A percentile compares a stretch with the other conserved stretches of the same genome.
Evolutionary conservation across 2,888 invertebrate species (phyloP).

Genomic region (Biston betularia): DNA sequence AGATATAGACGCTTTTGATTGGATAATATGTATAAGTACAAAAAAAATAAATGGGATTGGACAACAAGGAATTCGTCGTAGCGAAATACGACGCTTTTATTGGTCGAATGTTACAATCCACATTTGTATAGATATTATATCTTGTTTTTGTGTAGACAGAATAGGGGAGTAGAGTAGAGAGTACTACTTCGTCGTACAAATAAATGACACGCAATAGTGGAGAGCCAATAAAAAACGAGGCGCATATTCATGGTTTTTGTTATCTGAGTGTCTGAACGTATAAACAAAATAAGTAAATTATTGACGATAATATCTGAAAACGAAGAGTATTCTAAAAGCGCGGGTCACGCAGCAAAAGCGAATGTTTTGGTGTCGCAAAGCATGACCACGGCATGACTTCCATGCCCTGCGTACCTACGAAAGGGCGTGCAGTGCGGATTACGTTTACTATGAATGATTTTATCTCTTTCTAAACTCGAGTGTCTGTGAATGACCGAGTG

Average conservation of each 20-base stretch:
- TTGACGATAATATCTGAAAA: conserved; percentile 58
- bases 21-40: conserved; percentile 43
- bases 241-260: conserved; percentile 79
- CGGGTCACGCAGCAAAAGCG: conserved; percentile 58
- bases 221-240: conserved; percentile 82
- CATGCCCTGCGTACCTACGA: conserved; percentile 84
- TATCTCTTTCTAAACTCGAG: conserved; percentile 85
- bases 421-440: conserved; percentile 83
- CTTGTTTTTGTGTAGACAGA: conserved; percentile 7
- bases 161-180: conserved; percentile 37
- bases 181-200: conserved; percentile 79
- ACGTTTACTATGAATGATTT: conserved; percentile 87
- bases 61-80: conserved; percentile 34
- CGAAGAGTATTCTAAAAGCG: conserved; percentile 58
- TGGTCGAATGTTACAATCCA: conserved; percentile 39
- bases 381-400: conserved; percentile 84
- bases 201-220: conserved; percentile 85
- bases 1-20: conserved; percentile 44
- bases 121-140: conserved; percentile 1
- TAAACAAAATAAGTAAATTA: conserved; percentile 66
- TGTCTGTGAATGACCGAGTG: conserved; percentile 85
- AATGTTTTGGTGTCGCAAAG: conserved; percentile 81
- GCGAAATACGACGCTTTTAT: conserved; percentile 45
- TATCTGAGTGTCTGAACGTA: conserved; percentile 71
- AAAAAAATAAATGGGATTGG: conserved; percentile 45